A percentile compares a stretch with the other conserved stretches of the same genome.
Conservation (phyloP, 2,113 vertebrate genomes). For the Blennius ocellaris region DNA sequence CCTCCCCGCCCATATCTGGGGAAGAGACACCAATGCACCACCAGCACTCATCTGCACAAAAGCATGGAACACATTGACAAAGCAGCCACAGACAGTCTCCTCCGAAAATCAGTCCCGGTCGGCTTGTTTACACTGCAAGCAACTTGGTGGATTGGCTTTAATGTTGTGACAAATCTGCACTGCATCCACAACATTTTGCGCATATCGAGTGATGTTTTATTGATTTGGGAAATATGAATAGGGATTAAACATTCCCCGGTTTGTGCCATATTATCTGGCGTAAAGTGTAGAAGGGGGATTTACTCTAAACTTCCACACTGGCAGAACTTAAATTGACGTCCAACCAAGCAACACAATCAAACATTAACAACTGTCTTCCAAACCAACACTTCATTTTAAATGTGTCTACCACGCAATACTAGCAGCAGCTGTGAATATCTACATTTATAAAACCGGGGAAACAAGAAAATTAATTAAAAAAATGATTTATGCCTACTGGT, state of each 20-base stretch:
- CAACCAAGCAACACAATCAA: neutral
- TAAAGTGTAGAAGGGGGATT: too few relatives aligned
- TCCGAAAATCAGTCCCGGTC: slow-evolving; percentile 37
- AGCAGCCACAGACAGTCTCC: slow-evolving; percentile 49
- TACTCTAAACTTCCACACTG: neutral
- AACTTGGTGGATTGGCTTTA: slow-evolving; percentile 28
- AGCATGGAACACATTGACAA: slow-evolving; percentile 54
- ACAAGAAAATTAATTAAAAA: neutral
- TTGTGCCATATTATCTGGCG: neutral
- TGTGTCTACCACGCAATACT: neutral
- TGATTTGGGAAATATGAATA: neutral
- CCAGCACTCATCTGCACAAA: slow-evolving; percentile 47
- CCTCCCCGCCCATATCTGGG: slow-evolving; percentile 18
- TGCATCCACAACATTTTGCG: neutral
- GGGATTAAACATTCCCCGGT: neutral
- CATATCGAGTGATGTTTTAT: neutral
- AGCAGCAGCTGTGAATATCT: neutral
- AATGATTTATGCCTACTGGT: neutral
- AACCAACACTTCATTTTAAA: neutral
- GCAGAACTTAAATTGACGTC: neutral
- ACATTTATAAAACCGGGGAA: neutral
- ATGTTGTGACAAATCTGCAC: neutral
- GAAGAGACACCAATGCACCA: slow-evolving; percentile 41
- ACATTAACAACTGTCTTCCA: neutral
- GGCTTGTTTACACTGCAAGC: slow-evolving; percentile 65